Base-by-base conservation (phyloP, 2,888 invertebrate genomes). In the Imbricaverruca yamaguchii region DNA sequence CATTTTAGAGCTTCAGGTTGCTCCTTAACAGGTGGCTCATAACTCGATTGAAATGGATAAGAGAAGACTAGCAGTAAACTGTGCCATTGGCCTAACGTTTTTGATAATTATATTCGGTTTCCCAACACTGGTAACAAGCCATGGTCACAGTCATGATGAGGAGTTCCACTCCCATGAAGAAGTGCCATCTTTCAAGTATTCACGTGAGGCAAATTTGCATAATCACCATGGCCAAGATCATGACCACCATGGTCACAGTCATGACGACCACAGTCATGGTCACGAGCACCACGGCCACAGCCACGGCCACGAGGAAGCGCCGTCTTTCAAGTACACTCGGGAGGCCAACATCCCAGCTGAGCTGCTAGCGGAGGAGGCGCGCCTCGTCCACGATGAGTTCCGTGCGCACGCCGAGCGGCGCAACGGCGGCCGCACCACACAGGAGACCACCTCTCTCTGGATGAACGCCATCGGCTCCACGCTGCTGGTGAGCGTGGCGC, bases 401-500 rank as follows among this genome's bases (percentile, higher is more conserved):
- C 21, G 21, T 1, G 69, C 8, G 3, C 65, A 69, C 74, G 6
- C 80, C 0, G 81, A 61, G 18, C 59, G 53, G 13, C 55, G 25
- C 12, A 63, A 12, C 8, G n/a, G 21, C 65, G 57, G 57, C 4
- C 53, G 80, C 59, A 77, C 69, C 80, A 18, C 67, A 56, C 21
- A 82, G 65, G 65, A 77, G 56, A 61, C 39, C 8, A 12, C 18
- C 1, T 56, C 65, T 6, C 39, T 93, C 59, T 96, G 96, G 92
- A 85, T 93, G 56, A 91, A 93, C 87, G 96, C 97, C 0, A 90
- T 97, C 86, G 92, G 92, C 56, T 95, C 98, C 2, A 99, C 99
- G 0, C 87, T 97, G 13, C 89, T 98, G 82, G 98, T 99, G 86
- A 98, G 98, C 87, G 92, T 95, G 81, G 96, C 96, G 10, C 99